A percentile compares a stretch with the other conserved stretches of the same genome.
Evolutionary conservation across 2,888 invertebrate genomes (phyloP).

Genomic region (Sarcophaga subvicina): DNA sequence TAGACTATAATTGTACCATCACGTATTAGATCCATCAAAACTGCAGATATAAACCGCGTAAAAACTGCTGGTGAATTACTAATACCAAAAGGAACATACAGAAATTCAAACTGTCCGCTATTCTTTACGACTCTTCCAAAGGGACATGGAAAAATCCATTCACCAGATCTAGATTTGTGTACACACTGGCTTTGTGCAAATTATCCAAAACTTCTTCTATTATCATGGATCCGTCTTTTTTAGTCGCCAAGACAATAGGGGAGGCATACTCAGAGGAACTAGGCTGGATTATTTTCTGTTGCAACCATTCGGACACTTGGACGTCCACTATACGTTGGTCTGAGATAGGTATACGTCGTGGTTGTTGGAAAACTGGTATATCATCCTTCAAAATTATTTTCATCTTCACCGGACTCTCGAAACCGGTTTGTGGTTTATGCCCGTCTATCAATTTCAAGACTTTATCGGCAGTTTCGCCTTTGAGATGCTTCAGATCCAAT

Average conservation of each 20-base stretch:
- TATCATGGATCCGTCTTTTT: too few relatives aligned
- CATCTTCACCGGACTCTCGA: constrained; percentile 55
- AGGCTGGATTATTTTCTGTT: constrained; percentile 29
- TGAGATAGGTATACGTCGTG: constrained; percentile 70
- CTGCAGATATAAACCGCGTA: too few relatives aligned
- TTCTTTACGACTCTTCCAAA: constrained; percentile 56
- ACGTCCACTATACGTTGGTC: constrained; percentile 63
- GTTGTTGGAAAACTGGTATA: constrained; percentile 42
- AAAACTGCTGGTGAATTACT: constrained; percentile 22
- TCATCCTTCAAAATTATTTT: constrained; percentile 57
- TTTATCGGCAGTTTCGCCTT: background rate
- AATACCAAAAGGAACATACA: constrained; percentile 57
- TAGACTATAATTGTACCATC: constrained; percentile 2
- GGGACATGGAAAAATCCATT: constrained; percentile 17
- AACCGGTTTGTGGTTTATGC: background rate
- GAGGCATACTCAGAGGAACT: constrained; percentile 50
- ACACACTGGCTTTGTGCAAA: constrained; percentile 42
- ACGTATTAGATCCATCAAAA: background rate
- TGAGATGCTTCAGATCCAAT: constrained; percentile 1
- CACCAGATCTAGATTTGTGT: constrained; percentile 13
- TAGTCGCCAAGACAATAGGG: too few relatives aligned
- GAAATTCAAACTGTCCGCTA: constrained; percentile 59
- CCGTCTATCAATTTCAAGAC: background rate
- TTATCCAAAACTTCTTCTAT: too few relatives aligned
- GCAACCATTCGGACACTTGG: constrained; percentile 35